These are phyloP conservation scores for Xylota segnis DNA, from an alignment of 2,888 invertebrate genomes.

Conservation along the genomic window DNA sequence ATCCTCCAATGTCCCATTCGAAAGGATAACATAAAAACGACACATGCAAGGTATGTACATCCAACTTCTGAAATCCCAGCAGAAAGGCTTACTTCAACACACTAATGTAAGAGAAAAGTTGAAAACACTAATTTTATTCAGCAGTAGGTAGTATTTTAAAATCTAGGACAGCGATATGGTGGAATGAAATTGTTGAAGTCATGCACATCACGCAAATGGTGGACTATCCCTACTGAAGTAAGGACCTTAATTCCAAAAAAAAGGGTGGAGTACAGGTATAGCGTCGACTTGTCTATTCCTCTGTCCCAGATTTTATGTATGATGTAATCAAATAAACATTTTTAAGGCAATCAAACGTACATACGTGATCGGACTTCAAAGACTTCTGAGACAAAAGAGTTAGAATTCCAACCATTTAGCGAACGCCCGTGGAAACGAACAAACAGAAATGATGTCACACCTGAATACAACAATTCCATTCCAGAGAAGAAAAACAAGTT, in stretches of 20 bases:
- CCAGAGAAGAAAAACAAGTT: conserved; percentile 26
- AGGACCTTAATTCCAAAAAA: neutral
- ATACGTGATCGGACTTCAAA: conserved; percentile 51
- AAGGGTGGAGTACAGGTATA: neutral
- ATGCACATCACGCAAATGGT: no score
- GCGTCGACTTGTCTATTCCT: neutral
- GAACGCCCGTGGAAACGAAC: conserved; percentile 21
- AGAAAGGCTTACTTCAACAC: no score
- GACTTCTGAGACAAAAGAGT: conserved; percentile 9
- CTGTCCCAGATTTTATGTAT: conserved; percentile 22
- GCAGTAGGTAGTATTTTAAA: no score
- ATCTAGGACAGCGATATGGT: no score
- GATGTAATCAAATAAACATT: conserved; percentile 36
- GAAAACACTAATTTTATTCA: no score
- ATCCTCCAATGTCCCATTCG: no score
- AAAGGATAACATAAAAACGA: no score
- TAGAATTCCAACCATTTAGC: conserved; percentile 32
- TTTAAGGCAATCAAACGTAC: neutral
- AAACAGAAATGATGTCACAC: conserved; percentile 60
- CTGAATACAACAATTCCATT: conserved; percentile 13
- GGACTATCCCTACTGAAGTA: no score
- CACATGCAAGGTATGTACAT: no score
- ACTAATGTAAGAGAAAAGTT: no score
- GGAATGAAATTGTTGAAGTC: no score
- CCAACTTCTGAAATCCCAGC: no score